Conservation (phyloP, 2,888 invertebrate genomes). For the Drosophila lutescens region DNA sequence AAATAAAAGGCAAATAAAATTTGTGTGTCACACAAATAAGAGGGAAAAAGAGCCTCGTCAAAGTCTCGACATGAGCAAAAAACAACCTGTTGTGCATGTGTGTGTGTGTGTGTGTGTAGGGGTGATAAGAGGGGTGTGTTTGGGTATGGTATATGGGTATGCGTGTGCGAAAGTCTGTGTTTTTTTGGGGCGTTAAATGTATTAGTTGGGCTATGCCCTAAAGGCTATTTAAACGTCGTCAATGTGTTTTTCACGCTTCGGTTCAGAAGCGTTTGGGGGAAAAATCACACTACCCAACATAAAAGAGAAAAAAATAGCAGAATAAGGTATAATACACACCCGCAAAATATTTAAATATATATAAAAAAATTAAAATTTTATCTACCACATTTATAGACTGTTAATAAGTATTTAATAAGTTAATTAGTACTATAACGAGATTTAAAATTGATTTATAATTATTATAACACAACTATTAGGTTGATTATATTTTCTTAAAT, state of each 20-base stretch:
- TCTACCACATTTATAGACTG: too few species aligned
- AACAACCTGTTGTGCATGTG: conserved; percentile 68
- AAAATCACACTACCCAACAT: conserved; percentile 49
- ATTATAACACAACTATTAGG: too few species aligned
- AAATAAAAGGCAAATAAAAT: conserved; percentile 76
- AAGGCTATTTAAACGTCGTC: conserved; percentile 73
- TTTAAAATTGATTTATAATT: too few species aligned
- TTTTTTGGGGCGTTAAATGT: conserved; percentile 58
- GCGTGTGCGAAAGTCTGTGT: conserved; percentile 11
- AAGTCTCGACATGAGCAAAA: conserved; percentile 39
- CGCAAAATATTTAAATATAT: too few species aligned
- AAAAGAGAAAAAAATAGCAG: neutral
- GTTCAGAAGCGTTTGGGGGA: conserved; percentile 31
- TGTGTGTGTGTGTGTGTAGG: too few species aligned
- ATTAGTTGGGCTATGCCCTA: conserved; percentile 59
- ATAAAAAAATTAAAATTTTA: too few species aligned
- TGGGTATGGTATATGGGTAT: conserved; percentile 5
- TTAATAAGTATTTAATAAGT: too few species aligned
- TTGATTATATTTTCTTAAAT: neutral
- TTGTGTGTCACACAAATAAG: conserved; percentile 61
- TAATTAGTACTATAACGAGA: too few species aligned
- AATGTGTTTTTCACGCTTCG: conserved; percentile 71
- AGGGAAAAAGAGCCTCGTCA: conserved; percentile 50
- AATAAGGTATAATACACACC: neutral
- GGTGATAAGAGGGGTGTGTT: neutral